Evolutionary conservation across 2,888 invertebrate genomes (phyloP).

Genomic region (Rhodophaea formosa): DNA sequence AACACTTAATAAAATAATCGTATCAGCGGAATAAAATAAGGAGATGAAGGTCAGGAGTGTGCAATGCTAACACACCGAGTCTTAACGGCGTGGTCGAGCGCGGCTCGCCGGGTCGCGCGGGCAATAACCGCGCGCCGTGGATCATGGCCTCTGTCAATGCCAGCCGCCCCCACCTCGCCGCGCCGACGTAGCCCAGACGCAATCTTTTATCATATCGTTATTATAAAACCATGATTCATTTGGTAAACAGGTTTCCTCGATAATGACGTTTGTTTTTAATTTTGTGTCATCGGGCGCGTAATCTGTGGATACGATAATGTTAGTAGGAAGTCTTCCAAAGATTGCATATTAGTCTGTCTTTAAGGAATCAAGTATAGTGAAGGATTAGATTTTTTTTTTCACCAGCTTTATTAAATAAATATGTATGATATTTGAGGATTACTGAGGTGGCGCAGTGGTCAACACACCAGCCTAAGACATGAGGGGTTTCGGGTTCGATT

Average conservation of each 20-base stretch:
- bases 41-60: slow-evolving; percentile 22
- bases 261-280: slow-evolving; percentile 22
- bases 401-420: no score
- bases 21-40: slow-evolving; percentile 3
- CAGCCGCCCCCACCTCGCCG: slow-evolving; percentile 41
- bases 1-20: not conserved
- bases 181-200: slow-evolving; percentile 34
- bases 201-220: slow-evolving; percentile 46
- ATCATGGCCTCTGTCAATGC: slow-evolving; percentile 77
- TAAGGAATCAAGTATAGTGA: no score
- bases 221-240: slow-evolving; percentile 45
- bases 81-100: slow-evolving; percentile 34
- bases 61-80: slow-evolving; percentile 29
- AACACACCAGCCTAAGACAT: no score
- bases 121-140: slow-evolving; percentile 69
- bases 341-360: not conserved
- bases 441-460: no score
- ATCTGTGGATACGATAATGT: not conserved
- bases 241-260: slow-evolving; percentile 36
- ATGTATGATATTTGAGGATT: no score
- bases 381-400: no score
- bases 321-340: not conserved
- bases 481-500: no score
- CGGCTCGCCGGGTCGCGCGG: slow-evolving; percentile 49
- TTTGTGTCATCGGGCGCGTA: not conserved